phyloP scores from a whole-genome alignment of 2,888 invertebrate genomes.

The Scaptomyza polygonia region DNA sequence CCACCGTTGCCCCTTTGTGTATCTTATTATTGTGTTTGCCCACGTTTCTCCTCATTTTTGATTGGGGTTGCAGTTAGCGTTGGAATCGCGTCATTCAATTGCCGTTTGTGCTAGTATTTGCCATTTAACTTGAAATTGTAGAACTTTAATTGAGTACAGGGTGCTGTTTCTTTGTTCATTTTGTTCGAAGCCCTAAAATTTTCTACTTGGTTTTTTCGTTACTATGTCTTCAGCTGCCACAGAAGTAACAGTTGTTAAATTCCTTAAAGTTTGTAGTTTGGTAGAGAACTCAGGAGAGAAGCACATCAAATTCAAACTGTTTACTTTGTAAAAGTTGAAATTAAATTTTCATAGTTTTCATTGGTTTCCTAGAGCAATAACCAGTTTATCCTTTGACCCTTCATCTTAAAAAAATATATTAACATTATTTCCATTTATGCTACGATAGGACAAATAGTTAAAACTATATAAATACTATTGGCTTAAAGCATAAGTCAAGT shows the following conservation, averaged over 20 bases:
- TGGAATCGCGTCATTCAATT: constrained; percentile 61
- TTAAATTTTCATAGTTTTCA: too few relatives aligned
- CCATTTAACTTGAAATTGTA: constrained; percentile 58
- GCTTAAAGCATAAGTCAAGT: too few relatives aligned
- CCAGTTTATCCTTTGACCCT: too few relatives aligned
- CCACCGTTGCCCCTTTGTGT: background rate
- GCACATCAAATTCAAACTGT: too few relatives aligned
- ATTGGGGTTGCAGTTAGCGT: constrained; percentile 30
- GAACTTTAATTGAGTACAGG: constrained; percentile 62
- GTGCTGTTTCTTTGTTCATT: constrained; percentile 27
- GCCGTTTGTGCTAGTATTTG: constrained; percentile 64
- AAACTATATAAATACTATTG: too few relatives aligned
- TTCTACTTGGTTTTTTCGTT: background rate
- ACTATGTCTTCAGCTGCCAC: constrained; percentile 17
- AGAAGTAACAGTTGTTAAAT: background rate
- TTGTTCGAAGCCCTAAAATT: constrained; percentile 22
- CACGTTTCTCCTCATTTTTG: constrained; percentile 4
- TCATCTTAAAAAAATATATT: too few relatives aligned
- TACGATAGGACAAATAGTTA: too few relatives aligned
- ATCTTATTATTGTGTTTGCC: background rate
- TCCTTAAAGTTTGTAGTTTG: background rate
- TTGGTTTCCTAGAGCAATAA: too few relatives aligned
- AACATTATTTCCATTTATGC: too few relatives aligned
- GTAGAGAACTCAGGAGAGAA: background rate
- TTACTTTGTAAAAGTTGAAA: too few relatives aligned